Evolutionary conservation across 2,797 vertebrate species (phyloP).

Genomic region (Falco rusticolus): DNA sequence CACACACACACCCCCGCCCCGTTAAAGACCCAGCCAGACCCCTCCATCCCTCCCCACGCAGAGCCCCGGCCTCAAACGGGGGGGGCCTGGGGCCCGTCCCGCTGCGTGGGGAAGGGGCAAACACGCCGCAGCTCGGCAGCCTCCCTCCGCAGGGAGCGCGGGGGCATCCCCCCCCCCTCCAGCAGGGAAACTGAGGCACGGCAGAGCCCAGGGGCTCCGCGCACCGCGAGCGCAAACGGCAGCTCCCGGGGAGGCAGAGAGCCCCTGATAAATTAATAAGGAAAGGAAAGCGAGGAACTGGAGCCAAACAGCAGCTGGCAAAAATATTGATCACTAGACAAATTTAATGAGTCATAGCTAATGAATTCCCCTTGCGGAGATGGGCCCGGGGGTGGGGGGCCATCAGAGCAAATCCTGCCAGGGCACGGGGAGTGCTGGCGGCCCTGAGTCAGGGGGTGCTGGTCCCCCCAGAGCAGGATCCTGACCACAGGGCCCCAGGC

Average conservation of each 20-base stretch:
- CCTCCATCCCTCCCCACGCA: rapidly evolving
- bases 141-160: rapidly evolving
- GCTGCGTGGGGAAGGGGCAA: background rate
- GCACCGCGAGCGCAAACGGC: background rate
- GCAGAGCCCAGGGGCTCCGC: background rate
- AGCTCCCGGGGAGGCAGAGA: background rate
- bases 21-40: background rate
- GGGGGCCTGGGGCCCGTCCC: background rate
- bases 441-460: background rate
- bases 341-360: conserved; percentile 55
- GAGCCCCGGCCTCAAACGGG: rapidly evolving
- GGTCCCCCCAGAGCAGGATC: rapidly evolving
- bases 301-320: conserved; percentile 39
- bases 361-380: background rate
- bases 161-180: background rate
- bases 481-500: rapidly evolving
- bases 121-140: background rate
- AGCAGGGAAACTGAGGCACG: background rate
- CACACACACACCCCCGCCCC: too few relatives aligned
- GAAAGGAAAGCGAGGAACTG: background rate
- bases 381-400: background rate
- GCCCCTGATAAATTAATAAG: background rate
- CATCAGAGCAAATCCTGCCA: background rate
- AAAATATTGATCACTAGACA: background rate
- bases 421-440: rapidly evolving